Base-by-base conservation (phyloP, 2,888 invertebrate genomes). In the Drosophila peninsularis region DNA sequence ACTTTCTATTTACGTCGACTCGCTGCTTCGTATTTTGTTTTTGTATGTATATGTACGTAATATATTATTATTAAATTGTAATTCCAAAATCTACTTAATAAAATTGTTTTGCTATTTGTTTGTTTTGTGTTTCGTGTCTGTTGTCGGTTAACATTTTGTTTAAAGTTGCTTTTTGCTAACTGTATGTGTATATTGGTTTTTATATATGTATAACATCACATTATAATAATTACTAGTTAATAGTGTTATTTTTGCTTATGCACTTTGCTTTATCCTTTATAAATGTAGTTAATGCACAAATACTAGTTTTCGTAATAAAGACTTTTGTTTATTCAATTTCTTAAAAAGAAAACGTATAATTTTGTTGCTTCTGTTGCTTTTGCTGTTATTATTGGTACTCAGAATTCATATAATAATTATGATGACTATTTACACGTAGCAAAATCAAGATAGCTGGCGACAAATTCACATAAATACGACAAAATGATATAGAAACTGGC, bases 221-320 rank as follows among this genome's bases (percentile, higher is more conserved):
- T 91, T 91, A 91, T 88, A 90, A 90, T 88, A 90, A 87, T 88
- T 88, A 87, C 84, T 88, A 85, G 75, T 88, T 74, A 88, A 78
- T 88, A 88, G 74, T 77, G 75, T 72, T 72, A 62, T 60, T 61
- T 68, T 55, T 62, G 54, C 30, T 53, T 52, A 53, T 64, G 55
- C 60, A 62, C 57, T 71, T 61, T 63, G 53, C 55, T 71, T 57
- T 67, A 52, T 45, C 70, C 49, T 53, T 78, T 60, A 73, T 84
- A 73, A 84, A 69, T 81, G 69, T 78, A 68, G 75, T 64, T 63
- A 74, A 80, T 80, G 73, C 75, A 74, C 73, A 82, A 85, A 73
- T 78, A 75, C 72, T 78, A 80, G 82, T 68, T 71, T 75, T 80
- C 55, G 69, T 89, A 88, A 85, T 90, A 85, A 87, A 89, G 85